Percentiles rank a stretch among this genome's conserved stretches.
Evolutionary conservation across 2,113 vertebrate genomes (phyloP).

Genomic region (Nymphicus hollandicus): DNA sequence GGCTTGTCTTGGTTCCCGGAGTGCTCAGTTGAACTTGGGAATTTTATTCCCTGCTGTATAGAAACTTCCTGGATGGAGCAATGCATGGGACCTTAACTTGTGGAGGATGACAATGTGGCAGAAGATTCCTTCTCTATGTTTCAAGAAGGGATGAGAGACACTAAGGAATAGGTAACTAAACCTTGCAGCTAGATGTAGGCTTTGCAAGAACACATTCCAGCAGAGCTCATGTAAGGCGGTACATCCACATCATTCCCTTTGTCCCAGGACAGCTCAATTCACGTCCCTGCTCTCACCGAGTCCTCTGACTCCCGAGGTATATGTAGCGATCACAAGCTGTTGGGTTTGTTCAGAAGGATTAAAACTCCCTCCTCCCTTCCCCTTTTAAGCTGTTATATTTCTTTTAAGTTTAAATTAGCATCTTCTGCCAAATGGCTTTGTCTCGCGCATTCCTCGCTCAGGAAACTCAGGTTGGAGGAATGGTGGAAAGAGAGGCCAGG

Average conservation of each 20-base stretch:
- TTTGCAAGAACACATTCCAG: neutral
- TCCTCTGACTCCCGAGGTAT: neutral
- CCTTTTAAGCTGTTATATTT: conserved; percentile 50
- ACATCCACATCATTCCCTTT: neutral
- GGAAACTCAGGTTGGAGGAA: conserved; percentile 28
- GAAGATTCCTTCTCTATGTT: neutral
- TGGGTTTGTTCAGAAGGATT: neutral
- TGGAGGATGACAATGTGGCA: neutral
- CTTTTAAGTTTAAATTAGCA: conserved; percentile 54
- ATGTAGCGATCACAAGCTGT: neutral
- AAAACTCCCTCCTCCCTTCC: conserved; percentile 1
- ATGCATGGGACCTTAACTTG: neutral
- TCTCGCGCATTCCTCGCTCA: conserved; percentile 19
- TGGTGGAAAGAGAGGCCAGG: neutral
- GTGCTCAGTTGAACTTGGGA: neutral
- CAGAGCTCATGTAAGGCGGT: neutral
- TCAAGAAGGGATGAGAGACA: neutral
- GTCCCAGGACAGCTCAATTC: neutral
- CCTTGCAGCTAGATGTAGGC: neutral
- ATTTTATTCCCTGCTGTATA: neutral
- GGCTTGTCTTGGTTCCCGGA: neutral
- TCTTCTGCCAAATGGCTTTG: conserved; percentile 44
- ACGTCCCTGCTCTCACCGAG: neutral
- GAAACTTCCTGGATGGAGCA: neutral
- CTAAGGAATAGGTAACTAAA: neutral